Conservation (phyloP, 2,797 vertebrate species). For the Sciurus vulgaris region DNA sequence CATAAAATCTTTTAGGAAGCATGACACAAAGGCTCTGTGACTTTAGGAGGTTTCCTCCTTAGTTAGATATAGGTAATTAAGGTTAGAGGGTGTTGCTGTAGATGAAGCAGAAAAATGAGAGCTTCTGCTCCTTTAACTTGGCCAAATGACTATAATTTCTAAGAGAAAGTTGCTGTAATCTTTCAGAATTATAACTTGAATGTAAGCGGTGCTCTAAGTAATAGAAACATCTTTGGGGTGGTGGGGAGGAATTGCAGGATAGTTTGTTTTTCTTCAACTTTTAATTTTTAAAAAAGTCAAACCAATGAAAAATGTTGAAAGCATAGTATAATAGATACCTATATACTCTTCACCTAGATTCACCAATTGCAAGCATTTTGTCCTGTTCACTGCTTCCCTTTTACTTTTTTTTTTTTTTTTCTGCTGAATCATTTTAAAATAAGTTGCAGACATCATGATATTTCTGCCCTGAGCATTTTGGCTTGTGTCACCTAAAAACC, state of each 20-base stretch:
- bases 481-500: not conserved
- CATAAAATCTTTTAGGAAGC: slow-evolving; percentile 12
- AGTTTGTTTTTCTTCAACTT: not conserved
- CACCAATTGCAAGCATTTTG: not conserved
- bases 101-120: not conserved
- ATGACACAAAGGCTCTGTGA: not conserved
- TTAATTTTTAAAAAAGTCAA: not conserved
- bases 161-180: not conserved
- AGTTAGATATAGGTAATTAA: not conserved
- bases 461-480: not conserved
- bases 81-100: not conserved
- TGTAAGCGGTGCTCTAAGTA: not conserved
- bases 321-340: not conserved
- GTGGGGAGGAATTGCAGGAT: not conserved
- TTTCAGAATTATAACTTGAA: not conserved
- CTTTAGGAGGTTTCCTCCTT: not conserved
- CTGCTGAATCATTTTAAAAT: not conserved
- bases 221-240: not conserved
- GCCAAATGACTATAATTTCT: not conserved
- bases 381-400: not conserved
- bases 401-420: not conserved
- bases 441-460: not conserved
- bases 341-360: not conserved
- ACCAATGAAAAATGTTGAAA: not conserved
- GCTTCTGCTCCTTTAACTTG: slow-evolving; percentile 4